These are phyloP conservation scores for Coelopa pilipes DNA, from an alignment of 2,888 invertebrate species.

Conservation along the genomic window DNA sequence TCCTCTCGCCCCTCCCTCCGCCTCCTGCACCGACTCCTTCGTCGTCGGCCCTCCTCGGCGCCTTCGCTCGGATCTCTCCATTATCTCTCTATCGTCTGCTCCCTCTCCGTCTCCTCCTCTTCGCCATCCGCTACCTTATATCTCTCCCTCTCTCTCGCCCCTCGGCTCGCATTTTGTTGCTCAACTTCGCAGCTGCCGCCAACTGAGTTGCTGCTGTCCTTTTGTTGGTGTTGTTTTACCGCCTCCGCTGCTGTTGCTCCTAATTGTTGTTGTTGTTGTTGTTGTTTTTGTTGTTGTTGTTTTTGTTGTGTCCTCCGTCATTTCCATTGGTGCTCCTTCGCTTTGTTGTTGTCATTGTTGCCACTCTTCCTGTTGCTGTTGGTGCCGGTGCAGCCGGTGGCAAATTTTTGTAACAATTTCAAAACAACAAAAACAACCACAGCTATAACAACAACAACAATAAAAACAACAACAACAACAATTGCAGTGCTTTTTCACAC, in stretches of 20 bases:
- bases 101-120: neutral
- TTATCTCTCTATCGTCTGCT: conserved; percentile 8
- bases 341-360: conserved; percentile 1
- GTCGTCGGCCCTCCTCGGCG: too few species aligned
- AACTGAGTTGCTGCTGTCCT: neutral
- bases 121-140: neutral
- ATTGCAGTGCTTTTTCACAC: conserved; percentile 19
- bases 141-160: neutral
- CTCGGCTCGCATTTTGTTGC: conserved; percentile 6
- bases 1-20: too few species aligned
- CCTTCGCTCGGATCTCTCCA: neutral
- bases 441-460: too few species aligned
- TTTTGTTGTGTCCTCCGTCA: neutral
- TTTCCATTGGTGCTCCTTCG: neutral
- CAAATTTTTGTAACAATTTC: conserved; percentile 13
- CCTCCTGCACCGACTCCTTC: too few species aligned
- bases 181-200: conserved; percentile 3
- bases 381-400: neutral
- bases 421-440: neutral
- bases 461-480: too few species aligned
- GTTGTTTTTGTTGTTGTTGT: neutral
- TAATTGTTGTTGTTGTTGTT: too few species aligned
- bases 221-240: too few species aligned
- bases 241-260: too few species aligned
- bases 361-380: conserved; percentile 4